Evolutionary conservation across 2,113 vertebrate species (phyloP).

Genomic region (Oreochromis aureus): DNA sequence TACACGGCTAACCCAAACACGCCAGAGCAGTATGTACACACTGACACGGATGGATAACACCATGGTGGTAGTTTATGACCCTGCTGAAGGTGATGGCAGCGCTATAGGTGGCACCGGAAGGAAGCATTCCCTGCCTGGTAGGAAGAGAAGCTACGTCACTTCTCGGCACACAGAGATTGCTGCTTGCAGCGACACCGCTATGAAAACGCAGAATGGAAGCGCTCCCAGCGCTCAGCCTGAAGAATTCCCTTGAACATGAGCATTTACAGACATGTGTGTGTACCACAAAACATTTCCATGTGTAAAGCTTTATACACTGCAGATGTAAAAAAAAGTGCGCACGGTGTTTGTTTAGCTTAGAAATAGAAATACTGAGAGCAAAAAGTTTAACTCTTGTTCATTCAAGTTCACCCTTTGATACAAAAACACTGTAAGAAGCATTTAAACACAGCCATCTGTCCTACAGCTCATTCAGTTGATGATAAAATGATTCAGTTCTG

Average conservation of each 20-base stretch:
- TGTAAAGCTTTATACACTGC: background rate
- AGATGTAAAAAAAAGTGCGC: background rate
- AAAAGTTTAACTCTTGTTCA: background rate
- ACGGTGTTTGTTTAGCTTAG: background rate
- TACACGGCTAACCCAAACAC: slow-evolving; percentile 78
- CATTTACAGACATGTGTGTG: background rate
- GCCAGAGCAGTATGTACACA: slow-evolving; percentile 88
- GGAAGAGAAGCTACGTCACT: slow-evolving; percentile 69
- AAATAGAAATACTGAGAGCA: background rate
- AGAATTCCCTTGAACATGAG: slow-evolving; percentile 75
- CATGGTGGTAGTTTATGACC: slow-evolving; percentile 75
- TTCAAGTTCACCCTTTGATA: background rate
- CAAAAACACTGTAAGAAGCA: background rate
- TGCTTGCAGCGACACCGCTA: slow-evolving; percentile 52
- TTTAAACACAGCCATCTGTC: background rate
- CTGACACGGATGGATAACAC: slow-evolving; percentile 90
- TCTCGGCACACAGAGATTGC: slow-evolving; percentile 57
- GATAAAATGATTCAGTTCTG: background rate
- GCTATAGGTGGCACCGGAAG: slow-evolving; percentile 59
- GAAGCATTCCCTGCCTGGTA: background rate
- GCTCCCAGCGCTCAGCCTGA: slow-evolving; percentile 69
- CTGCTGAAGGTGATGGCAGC: slow-evolving; percentile 56
- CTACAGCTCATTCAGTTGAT: background rate
- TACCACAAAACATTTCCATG: background rate
- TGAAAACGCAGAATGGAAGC: slow-evolving; percentile 63